Evolutionary conservation across 1,140 invertebrate species (phyloP), one percentile per base, ranked within the genome.

Genomic region (Heliconius congener): DNA sequence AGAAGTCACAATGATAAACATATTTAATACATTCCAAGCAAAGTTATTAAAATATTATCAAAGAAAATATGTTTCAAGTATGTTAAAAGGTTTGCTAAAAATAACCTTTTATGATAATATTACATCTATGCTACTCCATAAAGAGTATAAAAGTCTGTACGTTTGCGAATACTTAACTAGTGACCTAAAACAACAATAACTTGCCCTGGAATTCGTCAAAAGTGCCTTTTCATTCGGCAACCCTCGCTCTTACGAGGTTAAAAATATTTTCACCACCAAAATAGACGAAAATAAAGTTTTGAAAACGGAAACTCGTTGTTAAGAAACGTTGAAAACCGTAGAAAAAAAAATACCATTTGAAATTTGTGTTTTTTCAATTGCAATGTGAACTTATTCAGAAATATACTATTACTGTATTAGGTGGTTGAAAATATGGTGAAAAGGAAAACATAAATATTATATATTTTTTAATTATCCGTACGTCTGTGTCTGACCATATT

Each of bases 101-200:
- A 57, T 57, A 23, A 23, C 55, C 3, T 57, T 52, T 57, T 57
- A 57, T 23, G n/a, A 57, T 57, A 57, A 27, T 27, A 66, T 30
- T 30, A 66, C 30, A 23, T 66, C 27, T 66, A 30, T 66, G 60
- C 13, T 66, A 66, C 60, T 66, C 30, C 60, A 66, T 66, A 66
- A 66, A 66, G 27, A 66, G 60, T 27, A 66, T 30, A 66, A 30
- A 42, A n/a, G 34, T 72, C n/a, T 39, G 71, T 39, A 72, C 23
- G 71, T 72, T 72, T 72, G 71, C 19, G n/a, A 72, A 42, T 37
- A 42, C 71, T 72, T 72, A 70, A 66, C 30, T 71, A 55, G 42
- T 77, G 76, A 71, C 76, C 76, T 55, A 77, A 77, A 77, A 66
- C 70, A 77, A 77, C 42, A 77, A 77, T 71, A 77, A 77, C 76